Evolutionary conservation across 2,888 invertebrate species (phyloP).

Genomic region (Linnaemya vulpina): DNA sequence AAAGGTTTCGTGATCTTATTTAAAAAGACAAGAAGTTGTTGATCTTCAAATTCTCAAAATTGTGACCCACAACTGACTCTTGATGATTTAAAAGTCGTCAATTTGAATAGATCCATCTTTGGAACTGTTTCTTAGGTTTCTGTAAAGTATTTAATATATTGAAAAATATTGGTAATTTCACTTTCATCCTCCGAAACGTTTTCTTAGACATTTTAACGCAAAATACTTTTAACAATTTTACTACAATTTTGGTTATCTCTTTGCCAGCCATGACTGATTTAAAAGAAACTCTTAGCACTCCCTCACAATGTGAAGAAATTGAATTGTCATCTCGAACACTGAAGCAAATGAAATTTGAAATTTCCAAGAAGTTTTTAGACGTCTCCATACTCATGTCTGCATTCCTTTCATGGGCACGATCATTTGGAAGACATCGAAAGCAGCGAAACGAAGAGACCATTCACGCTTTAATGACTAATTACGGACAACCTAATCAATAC

Average conservation of each 20-base stretch:
- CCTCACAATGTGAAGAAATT: constrained; percentile 37
- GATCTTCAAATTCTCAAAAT: too few relatives aligned
- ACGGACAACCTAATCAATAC: constrained; percentile 74
- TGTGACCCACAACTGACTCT: too few relatives aligned
- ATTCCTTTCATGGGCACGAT: neutral
- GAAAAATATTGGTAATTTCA: too few relatives aligned
- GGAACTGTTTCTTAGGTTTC: too few relatives aligned
- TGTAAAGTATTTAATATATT: too few relatives aligned
- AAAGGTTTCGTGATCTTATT: too few relatives aligned
- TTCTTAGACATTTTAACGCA: constrained; percentile 26
- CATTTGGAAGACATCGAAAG: constrained; percentile 6
- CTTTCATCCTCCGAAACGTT: constrained; percentile 35
- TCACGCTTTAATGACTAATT: constrained; percentile 81
- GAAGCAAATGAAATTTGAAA: constrained; percentile 17
- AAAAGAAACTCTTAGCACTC: constrained; percentile 37
- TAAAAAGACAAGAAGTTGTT: too few relatives aligned
- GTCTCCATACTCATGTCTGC: neutral
- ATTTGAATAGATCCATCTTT: too few relatives aligned
- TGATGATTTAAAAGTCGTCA: too few relatives aligned
- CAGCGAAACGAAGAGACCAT: constrained; percentile 72
- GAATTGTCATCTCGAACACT: constrained; percentile 63
- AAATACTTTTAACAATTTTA: neutral
- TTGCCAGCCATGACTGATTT: constrained; percentile 53
- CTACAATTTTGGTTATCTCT: constrained; percentile 14
- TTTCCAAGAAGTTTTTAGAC: constrained; percentile 51